Evolutionary conservation across 1,140 invertebrate genomes (phyloP), one percentile per base, ranked within the genome.

Genomic region (Drosophila virilis): DNA sequence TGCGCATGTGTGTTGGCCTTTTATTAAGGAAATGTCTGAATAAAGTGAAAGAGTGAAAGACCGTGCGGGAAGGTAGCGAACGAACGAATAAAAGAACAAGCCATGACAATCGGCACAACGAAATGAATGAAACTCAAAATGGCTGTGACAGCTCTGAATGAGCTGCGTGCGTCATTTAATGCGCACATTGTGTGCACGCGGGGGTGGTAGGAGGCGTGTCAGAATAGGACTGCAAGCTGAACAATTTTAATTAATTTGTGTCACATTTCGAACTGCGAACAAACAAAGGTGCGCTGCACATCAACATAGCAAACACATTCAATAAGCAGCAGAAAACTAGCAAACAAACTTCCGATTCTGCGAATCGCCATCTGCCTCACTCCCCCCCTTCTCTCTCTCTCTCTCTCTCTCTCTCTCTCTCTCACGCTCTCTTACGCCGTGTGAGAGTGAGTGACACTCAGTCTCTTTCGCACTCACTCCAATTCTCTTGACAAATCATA

Each of bases 171-270:
- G 73, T 54, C 73, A 76, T 72, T 76, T 71, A 65, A 45, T 57
- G 73, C 60, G 37, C 71, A 13, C 40, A 58, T 55, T 70, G 67
- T 48, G 7, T 54, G 15, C 42, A 43, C 6, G 33, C 17, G 54
- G 9, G 9, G 10, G 9, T n/a, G 10, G 8, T 32, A n/a, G 45
- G 8, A 6, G 12, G 35, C 38, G 1, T 8, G 13, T 9, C 13
- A 8, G 3, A 17, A 22, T 1, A 10, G 17, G 52, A 22, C 9
- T 42, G 48, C 46, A 52, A 33, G 13, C 2, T 42, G 51, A 45
- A 46, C 4, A 70, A 37, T 74, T 74, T 74, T 75, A 75, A 75
- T 75, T 75, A 75, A 75, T 75, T 75, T 71, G 71, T 75, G 73
- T 40, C 68, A 58, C 52, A 64, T 17, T 37, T 43, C 51, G 28